Conservation (phyloP, 1,140 invertebrate genomes). For the Sinonovacula constricta region DNA sequence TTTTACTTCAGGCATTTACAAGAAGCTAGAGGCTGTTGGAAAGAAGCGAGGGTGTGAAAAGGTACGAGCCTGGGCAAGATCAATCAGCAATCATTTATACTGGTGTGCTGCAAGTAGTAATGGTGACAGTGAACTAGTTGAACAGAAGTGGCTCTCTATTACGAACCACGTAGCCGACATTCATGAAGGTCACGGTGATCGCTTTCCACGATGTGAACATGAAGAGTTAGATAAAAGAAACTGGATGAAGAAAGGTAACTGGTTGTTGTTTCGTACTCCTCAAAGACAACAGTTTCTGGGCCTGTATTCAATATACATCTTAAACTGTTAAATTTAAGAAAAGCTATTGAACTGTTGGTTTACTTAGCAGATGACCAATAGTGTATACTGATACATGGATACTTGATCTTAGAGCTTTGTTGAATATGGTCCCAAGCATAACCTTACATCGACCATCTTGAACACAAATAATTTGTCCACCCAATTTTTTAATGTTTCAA, state of each 20-base stretch:
- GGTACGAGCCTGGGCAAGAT: slow-evolving; percentile 27
- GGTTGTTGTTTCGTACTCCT: not conserved
- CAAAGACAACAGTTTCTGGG: too few relatives aligned
- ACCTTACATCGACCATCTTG: too few relatives aligned
- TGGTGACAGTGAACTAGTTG: slow-evolving; percentile 49
- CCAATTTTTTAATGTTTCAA: too few relatives aligned
- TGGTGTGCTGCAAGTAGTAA: slow-evolving; percentile 45
- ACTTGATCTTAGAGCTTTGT: too few relatives aligned
- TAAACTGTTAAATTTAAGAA: too few relatives aligned
- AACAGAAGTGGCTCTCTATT: slow-evolving; percentile 48
- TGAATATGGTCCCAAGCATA: too few relatives aligned
- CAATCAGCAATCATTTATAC: slow-evolving; percentile 52
- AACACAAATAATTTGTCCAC: too few relatives aligned
- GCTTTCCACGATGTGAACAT: slow-evolving; percentile 39
- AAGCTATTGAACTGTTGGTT: too few relatives aligned
- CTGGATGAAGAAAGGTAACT: slow-evolving; percentile 47
- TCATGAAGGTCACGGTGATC: slow-evolving; percentile 38
- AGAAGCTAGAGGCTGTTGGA: slow-evolving; percentile 13
- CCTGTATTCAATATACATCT: too few relatives aligned
- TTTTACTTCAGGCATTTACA: slow-evolving; percentile 28
- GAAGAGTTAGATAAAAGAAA: slow-evolving; percentile 37
- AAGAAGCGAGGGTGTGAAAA: slow-evolving; percentile 28
- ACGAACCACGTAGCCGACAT: slow-evolving; percentile 45
- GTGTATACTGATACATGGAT: too few relatives aligned
- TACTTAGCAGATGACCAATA: too few relatives aligned